A percentile compares a stretch with the other conserved stretches of the same genome.
phyloP scores from a whole-genome alignment of 2,113 vertebrate genomes.

The Hoplias malabaricus region DNA sequence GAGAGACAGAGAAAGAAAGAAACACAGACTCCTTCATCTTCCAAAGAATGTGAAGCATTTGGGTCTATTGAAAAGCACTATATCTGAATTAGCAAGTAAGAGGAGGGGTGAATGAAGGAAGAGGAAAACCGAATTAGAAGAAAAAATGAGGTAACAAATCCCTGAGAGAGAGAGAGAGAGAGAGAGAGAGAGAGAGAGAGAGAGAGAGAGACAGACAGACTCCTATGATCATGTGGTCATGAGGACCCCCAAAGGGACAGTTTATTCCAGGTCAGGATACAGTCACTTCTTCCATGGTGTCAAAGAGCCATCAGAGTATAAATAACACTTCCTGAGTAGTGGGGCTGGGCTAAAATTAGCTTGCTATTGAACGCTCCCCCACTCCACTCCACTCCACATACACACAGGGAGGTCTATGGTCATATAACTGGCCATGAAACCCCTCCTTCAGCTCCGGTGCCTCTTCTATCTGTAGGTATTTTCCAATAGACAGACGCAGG shows the following conservation, averaged over 20 bases:
- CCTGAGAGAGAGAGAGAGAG: neutral
- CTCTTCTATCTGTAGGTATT: conserved; percentile 7
- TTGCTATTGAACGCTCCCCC: conserved; percentile 18
- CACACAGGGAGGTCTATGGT: neutral
- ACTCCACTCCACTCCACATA: neutral
- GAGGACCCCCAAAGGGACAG: conserved; percentile 26
- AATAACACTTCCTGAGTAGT: conserved; percentile 43
- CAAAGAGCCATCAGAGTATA: conserved; percentile 44
- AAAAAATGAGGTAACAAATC: neutral
- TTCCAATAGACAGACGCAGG: neutral
- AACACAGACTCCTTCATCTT: too few species aligned
- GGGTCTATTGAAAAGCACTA: too few species aligned
- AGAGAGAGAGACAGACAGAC: neutral
- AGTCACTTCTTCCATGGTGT: conserved; percentile 42
- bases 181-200: neutral
- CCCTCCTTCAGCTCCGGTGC: conserved; percentile 23
- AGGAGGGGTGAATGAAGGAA: neutral
- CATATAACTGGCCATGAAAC: conserved; percentile 7
- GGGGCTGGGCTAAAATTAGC: conserved; percentile 41
- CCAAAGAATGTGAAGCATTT: too few species aligned
- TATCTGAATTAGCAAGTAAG: too few species aligned
- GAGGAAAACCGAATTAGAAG: neutral
- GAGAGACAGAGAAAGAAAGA: neutral
- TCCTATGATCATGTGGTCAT: conserved; percentile 15
- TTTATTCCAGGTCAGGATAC: conserved; percentile 36